These are phyloP conservation scores for Oligia fasciuncula DNA, from an alignment of 2,888 invertebrate species.

Conservation along the genomic window DNA sequence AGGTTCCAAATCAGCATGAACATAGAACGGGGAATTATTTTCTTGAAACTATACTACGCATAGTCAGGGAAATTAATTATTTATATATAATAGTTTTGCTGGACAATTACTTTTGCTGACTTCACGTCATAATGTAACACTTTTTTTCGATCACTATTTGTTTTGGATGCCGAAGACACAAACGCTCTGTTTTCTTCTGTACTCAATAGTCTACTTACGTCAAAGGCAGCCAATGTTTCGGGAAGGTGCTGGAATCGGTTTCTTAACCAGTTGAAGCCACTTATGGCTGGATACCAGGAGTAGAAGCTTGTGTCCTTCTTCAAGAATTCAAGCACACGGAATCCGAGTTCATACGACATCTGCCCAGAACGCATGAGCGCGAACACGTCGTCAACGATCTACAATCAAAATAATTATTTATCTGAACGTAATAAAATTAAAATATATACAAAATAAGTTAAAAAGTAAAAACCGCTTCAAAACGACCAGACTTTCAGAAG, in stretches of 20 bases:
- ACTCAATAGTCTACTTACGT: slow-evolving; percentile 74
- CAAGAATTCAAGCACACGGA: slow-evolving; percentile 82
- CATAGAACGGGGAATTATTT: background rate
- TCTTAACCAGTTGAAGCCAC: slow-evolving; percentile 84
- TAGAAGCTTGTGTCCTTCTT: slow-evolving; percentile 83
- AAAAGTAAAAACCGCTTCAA: background rate
- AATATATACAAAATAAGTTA: background rate
- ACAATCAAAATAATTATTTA: slow-evolving; percentile 47
- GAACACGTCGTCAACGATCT: slow-evolving; percentile 87
- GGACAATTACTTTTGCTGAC: background rate
- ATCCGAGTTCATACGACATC: slow-evolving; percentile 78
- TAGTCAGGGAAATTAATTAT: background rate
- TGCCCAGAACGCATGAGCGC: slow-evolving; percentile 83
- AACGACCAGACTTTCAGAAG: too few relatives aligned
- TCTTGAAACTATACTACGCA: background rate
- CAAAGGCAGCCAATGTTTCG: slow-evolving; percentile 74
- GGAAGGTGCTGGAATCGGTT: slow-evolving; percentile 84
- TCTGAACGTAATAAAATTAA: too few relatives aligned
- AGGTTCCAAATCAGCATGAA: slow-evolving; percentile 12
- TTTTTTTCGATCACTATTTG: background rate
- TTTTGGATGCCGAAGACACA: background rate
- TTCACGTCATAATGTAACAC: background rate
- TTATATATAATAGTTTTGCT: too few relatives aligned
- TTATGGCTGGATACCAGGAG: slow-evolving; percentile 85
- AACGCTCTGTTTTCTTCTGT: background rate